Evolutionary conservation across 2,888 invertebrate genomes (phyloP).

Genomic region (Acleris laterana): DNA sequence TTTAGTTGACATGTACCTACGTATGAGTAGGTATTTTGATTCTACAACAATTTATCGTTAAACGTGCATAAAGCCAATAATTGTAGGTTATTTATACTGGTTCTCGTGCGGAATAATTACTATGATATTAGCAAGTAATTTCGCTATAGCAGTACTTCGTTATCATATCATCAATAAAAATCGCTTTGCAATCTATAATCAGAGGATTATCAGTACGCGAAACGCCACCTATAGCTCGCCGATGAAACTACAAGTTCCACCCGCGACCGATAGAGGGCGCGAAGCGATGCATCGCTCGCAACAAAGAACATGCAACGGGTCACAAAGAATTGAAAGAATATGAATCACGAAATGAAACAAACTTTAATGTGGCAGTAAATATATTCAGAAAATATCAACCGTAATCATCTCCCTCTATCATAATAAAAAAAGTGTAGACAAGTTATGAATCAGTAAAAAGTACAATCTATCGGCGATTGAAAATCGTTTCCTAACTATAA

Average conservation of each 20-base stretch:
- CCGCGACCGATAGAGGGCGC: conserved; percentile 20
- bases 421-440: conserved; percentile 72
- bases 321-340: conserved; percentile 5
- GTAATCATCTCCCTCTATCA: conserved; percentile 72
- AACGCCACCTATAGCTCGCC: conserved; percentile 14
- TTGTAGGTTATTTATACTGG: too few species aligned
- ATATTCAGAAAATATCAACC: conserved; percentile 84
- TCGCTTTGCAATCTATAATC: conserved; percentile 26
- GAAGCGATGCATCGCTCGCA: conserved; percentile 7
- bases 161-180: not conserved
- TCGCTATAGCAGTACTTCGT: not conserved
- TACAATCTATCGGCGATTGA: conserved; percentile 73
- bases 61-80: too few species aligned
- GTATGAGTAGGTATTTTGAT: too few species aligned
- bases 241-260: not conserved
- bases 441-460: conserved; percentile 63
- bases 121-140: not conserved
- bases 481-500: conserved; percentile 74
- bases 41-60: too few species aligned
- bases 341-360: conserved; percentile 57
- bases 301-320: conserved; percentile 42
- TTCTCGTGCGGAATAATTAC: too few species aligned
- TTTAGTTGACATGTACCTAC: too few species aligned
- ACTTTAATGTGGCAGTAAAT: conserved; percentile 77
- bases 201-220: not conserved